Percentiles rank a stretch among this genome's conserved stretches.
These are phyloP conservation scores for Amazona vittata DNA, from an alignment of 2,113 vertebrate species.

Conservation along the genomic window DNA sequence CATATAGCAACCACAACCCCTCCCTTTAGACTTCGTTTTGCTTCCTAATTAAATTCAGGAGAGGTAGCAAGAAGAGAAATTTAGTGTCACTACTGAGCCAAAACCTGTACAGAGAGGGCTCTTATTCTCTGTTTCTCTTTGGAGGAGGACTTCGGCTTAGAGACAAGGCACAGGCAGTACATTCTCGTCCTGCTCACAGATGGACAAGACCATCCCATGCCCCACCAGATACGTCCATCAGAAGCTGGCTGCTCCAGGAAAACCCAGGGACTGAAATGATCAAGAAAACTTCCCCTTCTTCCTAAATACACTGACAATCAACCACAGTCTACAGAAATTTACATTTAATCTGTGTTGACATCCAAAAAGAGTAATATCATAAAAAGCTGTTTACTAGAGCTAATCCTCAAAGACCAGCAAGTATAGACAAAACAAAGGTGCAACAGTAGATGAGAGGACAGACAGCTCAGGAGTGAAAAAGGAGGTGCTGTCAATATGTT, in stretches of 20 bases:
- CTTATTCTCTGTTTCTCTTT: not conserved
- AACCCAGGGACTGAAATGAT: not conserved
- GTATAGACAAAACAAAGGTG: not conserved
- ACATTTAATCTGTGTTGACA: rapidly evolving
- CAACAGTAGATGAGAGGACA: not conserved
- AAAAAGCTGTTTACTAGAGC: not conserved
- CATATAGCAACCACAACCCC: not conserved
- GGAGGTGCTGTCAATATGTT: not conserved
- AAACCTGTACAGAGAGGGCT: not conserved
- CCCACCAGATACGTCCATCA: not conserved
- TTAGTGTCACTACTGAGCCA: not conserved
- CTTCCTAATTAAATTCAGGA: not conserved
- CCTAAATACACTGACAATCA: not conserved
- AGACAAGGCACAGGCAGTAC: not conserved
- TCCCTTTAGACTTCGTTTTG: not conserved
- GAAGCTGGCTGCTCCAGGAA: rapidly evolving
- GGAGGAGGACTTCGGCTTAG: not conserved
- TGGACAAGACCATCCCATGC: not conserved
- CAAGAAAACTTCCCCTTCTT: not conserved
- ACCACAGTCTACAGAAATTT: not conserved
- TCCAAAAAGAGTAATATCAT: not conserved
- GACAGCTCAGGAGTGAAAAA: not conserved
- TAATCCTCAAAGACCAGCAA: not conserved
- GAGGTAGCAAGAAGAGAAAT: not conserved
- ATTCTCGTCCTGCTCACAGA: rapidly evolving